Base-by-base conservation (phyloP, 2,888 invertebrate genomes). In the Thumatha senex region DNA sequence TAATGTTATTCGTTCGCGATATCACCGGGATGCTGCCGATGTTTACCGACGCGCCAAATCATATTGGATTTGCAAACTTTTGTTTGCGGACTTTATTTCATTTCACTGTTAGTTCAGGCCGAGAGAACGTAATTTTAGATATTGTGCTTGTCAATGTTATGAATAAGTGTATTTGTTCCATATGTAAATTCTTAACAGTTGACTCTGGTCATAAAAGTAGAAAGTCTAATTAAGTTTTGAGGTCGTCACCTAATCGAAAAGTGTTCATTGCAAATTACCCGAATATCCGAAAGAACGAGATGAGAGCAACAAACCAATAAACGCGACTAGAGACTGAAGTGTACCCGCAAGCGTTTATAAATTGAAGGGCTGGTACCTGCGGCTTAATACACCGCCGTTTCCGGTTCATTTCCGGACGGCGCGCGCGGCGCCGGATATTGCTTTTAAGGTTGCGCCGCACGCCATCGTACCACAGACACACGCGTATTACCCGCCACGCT, bases 51-150 rank as follows among this genome's bases (percentile, higher is more conserved):
- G 89, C 89, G 89, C 90, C 86, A 89, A 90, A 91, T 91, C 90
- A 91, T 91, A 91, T 91, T 91, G 91, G 90, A 90, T 91, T 90
- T 91, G 89, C 90, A 89, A 91, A 91, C 88, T 90, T 90, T 91
- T 90, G 91, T 91, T 91, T 89, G 89, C 85, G 78, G 88, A 89
- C 89, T 91, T 90, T 90, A 90, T 90, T 90, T 89, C 88, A 90
- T 91, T 89, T 84, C 81, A 76, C 76, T 89, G 89, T 89, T 89
- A 87, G 89, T 87, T 89, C 88, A 86, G 88, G 86, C 83, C 79
- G 81, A 78, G 84, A 79, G 81, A 84, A 85, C 83, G 86, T 86
- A 84, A 88, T 88, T 89, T 88, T 85, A 83, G 83, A 86, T 88
- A 85, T 82, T 81, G 82, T 84, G 78, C 76, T 76, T 67, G 67